phyloP scores from a whole-genome alignment of 2,888 invertebrate species.

The Matsumyia berberina region DNA sequence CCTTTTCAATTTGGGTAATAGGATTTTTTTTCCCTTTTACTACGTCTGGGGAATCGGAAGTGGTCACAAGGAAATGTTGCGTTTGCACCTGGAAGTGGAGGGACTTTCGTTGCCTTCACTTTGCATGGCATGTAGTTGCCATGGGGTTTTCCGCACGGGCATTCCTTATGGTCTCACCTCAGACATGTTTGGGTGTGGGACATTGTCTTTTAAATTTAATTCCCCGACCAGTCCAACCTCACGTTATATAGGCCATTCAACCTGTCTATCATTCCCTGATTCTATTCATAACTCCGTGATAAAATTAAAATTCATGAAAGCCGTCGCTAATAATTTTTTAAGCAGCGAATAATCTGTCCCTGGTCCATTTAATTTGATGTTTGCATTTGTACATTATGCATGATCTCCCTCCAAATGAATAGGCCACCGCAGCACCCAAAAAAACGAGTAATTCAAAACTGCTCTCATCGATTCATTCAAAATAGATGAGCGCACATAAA shows the following conservation, averaged over 20 bases:
- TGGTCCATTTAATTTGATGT: slow-evolving; percentile 71
- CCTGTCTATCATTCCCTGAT: slow-evolving; percentile 6
- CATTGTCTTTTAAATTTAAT: no score
- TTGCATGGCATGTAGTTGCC: no score
- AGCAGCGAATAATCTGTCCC: slow-evolving; percentile 46
- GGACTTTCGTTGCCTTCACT: background rate
- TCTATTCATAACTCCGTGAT: slow-evolving; percentile 26
- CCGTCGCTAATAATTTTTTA: slow-evolving; percentile 10
- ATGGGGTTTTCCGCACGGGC: no score
- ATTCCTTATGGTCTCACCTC: no score
- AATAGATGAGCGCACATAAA: slow-evolving; percentile 67
- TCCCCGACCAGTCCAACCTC: no score
- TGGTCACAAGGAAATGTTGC: background rate
- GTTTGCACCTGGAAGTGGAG: background rate
- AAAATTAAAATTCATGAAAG: slow-evolving; percentile 42
- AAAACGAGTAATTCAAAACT: background rate
- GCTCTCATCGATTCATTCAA: slow-evolving; percentile 40
- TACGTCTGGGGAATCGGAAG: background rate
- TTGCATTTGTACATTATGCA: slow-evolving; percentile 65
- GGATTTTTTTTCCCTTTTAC: slow-evolving; percentile 21
- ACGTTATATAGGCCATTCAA: slow-evolving; percentile 18
- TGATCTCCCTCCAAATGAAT: slow-evolving; percentile 45
- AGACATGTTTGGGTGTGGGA: no score
- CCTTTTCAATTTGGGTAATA: slow-evolving; percentile 40
- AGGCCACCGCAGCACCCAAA: slow-evolving; percentile 19